Evolutionary conservation across 1,140 invertebrate genomes (phyloP), one percentile per base, ranked within the genome.

Genomic region (Nasonia longicornis): DNA sequence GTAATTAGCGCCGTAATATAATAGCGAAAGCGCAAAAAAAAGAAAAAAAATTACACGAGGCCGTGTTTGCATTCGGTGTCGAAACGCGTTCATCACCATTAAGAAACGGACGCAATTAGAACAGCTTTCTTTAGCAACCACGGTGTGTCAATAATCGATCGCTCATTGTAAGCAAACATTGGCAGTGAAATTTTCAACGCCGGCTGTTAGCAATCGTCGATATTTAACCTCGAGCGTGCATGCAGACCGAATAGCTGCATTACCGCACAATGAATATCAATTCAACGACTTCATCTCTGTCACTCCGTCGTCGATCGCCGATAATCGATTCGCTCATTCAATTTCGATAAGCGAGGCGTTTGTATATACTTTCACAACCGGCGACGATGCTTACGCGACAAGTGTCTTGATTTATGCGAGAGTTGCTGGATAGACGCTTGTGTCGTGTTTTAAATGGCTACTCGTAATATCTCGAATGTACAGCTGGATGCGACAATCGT

Each of bases 391-490:
- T 63, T 66, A 80, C 78, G 82, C 75, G 73, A 71, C 72, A 58
- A 80, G 38, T n/a, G 45, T 42, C 79, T 70, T 77, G 79, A 76
- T 81, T 80, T 80, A 80, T 74, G 22, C 35, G 29, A 35, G 58
- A 29, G 26, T 31, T 42, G 63, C 38, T 66, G 14, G 45, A 31
- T 58, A 73, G 22, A 11, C 64, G 8, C 3, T 75, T 69, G 48
- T 69, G 48, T 74, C 4, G 66, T 48, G 48, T 75, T 35, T 67
- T 16, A 64, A 48, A 48, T 42, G 26, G 22, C 38, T 22, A 64
- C 29, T 73, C 3, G 52, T 58, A 42, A 42, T 42, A 20, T 58
- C 20, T 26, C 26, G 1, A 20, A 58, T 58, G n/a, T 16, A 58
- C 20, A 42, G 38, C 38, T 42, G 7, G 10, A 26, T n/a, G 52